A percentile compares a stretch with the other conserved stretches of the same genome.
These are phyloP conservation scores for Psittacus erithacus DNA, from an alignment of 2,113 vertebrate species.

Conservation along the genomic window DNA sequence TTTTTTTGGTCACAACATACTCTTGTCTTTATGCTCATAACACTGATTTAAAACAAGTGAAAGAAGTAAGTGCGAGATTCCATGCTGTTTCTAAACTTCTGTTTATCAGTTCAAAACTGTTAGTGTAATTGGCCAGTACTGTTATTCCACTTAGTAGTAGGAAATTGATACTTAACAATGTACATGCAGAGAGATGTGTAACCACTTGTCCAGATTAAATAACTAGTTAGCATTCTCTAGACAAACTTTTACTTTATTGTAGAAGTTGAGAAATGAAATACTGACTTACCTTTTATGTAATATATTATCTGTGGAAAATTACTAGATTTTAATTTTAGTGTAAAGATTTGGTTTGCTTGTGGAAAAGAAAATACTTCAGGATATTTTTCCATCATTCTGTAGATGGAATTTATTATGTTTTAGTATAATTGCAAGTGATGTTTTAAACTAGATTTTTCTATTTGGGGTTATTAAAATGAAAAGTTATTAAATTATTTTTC, in stretches of 20 bases:
- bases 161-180: neutral
- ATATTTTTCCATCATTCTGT: neutral
- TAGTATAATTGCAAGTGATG: neutral
- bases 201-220: neutral
- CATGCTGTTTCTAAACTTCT: neutral
- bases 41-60: neutral
- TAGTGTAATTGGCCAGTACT: neutral
- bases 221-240: neutral
- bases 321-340: neutral
- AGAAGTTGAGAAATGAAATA: neutral
- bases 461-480: neutral
- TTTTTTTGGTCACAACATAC: neutral
- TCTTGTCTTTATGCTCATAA: neutral
- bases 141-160: neutral
- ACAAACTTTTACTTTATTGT: neutral
- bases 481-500: neutral
- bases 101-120: neutral
- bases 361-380: neutral
- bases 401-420: neutral
- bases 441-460: neutral
- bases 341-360: neutral
- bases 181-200: neutral
- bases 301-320: neutral
- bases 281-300: neutral
- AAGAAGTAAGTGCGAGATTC: neutral